Evolutionary conservation across 2,797 vertebrate species (phyloP), one percentile per base, ranked within the genome.

Genomic region (Eulemur albifrons): DNA sequence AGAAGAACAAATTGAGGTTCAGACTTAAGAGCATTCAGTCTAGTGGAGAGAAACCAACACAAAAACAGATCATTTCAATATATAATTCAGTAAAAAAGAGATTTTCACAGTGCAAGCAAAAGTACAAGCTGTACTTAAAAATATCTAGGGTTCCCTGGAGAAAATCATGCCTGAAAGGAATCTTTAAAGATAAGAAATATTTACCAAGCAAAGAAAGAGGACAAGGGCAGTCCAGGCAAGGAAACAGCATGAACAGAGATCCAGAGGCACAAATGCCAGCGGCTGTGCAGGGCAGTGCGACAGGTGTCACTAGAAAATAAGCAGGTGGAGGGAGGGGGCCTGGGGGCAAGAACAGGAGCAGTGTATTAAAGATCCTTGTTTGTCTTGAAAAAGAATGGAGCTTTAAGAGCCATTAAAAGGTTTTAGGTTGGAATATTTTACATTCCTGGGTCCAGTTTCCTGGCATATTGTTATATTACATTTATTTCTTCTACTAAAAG

Each of bases 111-210:
- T 8, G 88, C 57, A 83, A 48, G 54, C 25, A 67, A 30, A 57
- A 43, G 52, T 17, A 38, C 61, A 95, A 91, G 75, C 30, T 87
- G 54, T 69, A 38, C 21, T 69, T 93, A 72, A 82, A 75, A 86
- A 27, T 61, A 86, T 30, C 40, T 48, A n/a, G 38, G 0, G 1
- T 67, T 86, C 79, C 80, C 76, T 83, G 79, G 9, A 43, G 50
- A 57, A 85, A 95, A 88, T 40, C n/a, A 75, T 40, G 30, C 50
- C 79, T 38, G 69, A 86, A 83, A 75, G 27, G 38, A 94, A 76
- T 50, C 81, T 82, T 85, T 88, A 88, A 86, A 82, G 50, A 43
- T 27, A 30, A 85, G 40, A 14, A 61, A 45, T n/a, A 30, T 45
- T 85, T 88, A 43, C 30, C 5, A 73, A 81, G 21, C 32, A 48